Evolutionary conservation across 2,113 vertebrate genomes (phyloP).

Genomic region (Baryphthengus martii): DNA sequence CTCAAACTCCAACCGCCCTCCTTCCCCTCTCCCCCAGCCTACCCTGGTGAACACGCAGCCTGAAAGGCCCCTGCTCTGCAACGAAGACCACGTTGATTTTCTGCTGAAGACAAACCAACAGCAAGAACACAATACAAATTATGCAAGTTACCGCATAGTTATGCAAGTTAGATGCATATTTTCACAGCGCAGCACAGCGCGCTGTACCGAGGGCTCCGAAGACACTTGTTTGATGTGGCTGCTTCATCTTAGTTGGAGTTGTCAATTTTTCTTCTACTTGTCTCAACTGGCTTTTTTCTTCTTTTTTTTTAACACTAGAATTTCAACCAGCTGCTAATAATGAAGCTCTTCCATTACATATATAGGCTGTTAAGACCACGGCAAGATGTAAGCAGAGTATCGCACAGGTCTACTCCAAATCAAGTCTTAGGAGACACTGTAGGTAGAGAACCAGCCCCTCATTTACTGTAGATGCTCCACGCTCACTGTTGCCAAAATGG

Average conservation of each 20-base stretch:
- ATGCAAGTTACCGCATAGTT: constrained; percentile 69
- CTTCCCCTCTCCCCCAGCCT: background rate
- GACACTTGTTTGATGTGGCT: constrained; percentile 59
- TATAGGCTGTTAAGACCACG: background rate
- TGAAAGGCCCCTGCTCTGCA: background rate
- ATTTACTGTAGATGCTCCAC: rapidly evolving
- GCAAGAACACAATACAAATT: constrained; percentile 51
- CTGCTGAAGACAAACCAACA: constrained; percentile 1
- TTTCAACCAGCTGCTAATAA: background rate
- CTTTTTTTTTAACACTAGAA: background rate
- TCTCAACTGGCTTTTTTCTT: background rate
- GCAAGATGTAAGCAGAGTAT: background rate
- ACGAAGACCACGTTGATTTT: background rate
- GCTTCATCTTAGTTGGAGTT: background rate
- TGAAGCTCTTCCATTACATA: background rate
- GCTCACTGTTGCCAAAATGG: rapidly evolving
- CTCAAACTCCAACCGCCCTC: background rate
- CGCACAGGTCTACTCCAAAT: background rate
- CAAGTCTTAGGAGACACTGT: rapidly evolving
- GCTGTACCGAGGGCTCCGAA: background rate
- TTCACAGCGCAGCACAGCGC: background rate
- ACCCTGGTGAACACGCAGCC: background rate
- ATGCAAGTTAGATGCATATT: constrained; percentile 65
- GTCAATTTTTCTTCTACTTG: background rate
- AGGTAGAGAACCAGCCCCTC: background rate